phyloP scores from a whole-genome alignment of 2,888 invertebrate genomes.

The Diaphora mendica region DNA sequence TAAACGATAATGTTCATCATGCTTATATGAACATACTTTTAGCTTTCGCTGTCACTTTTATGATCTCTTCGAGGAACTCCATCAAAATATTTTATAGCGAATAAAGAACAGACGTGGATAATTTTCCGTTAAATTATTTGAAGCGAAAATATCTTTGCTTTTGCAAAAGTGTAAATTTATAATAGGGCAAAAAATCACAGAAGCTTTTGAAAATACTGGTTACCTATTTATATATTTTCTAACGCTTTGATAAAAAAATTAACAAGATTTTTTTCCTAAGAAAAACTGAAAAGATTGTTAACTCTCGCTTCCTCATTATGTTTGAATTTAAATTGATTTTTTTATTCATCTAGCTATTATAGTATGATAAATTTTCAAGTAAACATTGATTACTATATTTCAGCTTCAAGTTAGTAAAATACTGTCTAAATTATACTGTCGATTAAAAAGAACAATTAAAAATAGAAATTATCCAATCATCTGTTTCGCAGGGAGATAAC shows the following conservation, averaged over 20 bases:
- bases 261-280: background rate
- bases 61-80: slow-evolving; percentile 35
- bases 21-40: slow-evolving; percentile 26
- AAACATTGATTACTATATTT: background rate
- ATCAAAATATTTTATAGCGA: slow-evolving; percentile 49
- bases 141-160: slow-evolving; percentile 21
- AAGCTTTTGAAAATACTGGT: background rate
- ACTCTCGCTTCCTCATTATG: background rate
- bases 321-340: background rate
- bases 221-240: background rate
- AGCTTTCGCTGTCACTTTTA: slow-evolving; percentile 48
- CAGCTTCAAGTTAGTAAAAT: background rate
- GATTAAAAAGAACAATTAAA: background rate
- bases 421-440: background rate
- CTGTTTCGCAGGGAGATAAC: slow-evolving; percentile 75
- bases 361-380: background rate
- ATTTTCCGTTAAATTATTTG: slow-evolving; percentile 26
- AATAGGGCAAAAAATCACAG: background rate
- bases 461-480: slow-evolving; percentile 11
- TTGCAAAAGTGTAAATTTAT: slow-evolving; percentile 6
- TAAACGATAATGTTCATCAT: background rate
- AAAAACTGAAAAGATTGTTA: background rate
- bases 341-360: background rate
- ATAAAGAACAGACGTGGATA: slow-evolving; percentile 40
- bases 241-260: background rate